These are phyloP conservation scores for Cuculus canorus DNA, from an alignment of 2,797 vertebrate species.

Conservation along the genomic window DNA sequence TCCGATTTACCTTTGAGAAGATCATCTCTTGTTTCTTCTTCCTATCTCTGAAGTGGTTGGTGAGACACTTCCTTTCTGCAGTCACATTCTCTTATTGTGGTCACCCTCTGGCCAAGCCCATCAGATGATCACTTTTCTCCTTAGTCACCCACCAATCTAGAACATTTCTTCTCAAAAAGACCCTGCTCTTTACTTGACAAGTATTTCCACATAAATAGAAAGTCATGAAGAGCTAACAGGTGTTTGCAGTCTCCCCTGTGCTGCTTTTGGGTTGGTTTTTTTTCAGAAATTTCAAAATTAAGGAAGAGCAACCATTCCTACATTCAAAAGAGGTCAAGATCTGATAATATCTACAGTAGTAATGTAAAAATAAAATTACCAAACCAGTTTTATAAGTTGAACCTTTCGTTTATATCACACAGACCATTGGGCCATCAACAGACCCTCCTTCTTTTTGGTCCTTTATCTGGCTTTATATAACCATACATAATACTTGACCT, in stretches of 20 bases:
- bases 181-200: background rate
- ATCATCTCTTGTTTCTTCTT: background rate
- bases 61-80: background rate
- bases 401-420: background rate
- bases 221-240: background rate
- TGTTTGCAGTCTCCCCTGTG: background rate
- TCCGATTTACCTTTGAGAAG: background rate
- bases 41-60: background rate
- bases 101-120: background rate
- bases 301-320: background rate
- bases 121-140: background rate
- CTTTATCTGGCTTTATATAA: background rate
- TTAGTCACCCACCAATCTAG: background rate
- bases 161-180: background rate
- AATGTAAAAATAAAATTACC: background rate
- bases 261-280: background rate
- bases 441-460: background rate
- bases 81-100: background rate
- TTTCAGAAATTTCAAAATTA: background rate
- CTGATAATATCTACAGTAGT: background rate
- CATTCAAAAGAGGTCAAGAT: background rate
- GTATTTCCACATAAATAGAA: background rate
- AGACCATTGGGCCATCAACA: background rate
- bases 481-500: background rate
- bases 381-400: background rate